Evolutionary conservation across 2,888 invertebrate species (phyloP).

Genomic region (Dolichomitus sp.): DNA sequence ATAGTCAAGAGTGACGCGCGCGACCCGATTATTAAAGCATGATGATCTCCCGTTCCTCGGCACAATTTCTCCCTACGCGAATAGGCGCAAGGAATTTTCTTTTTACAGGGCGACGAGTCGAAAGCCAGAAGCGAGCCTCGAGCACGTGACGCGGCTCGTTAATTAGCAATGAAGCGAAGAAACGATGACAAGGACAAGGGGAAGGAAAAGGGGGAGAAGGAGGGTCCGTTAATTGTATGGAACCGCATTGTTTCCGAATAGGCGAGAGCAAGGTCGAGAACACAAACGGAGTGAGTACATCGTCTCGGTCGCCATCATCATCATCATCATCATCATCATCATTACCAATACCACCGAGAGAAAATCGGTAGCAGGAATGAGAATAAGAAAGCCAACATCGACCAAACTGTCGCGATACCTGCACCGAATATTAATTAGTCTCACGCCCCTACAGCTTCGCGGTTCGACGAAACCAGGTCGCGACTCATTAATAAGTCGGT

Average conservation of each 20-base stretch:
- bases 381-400: slow-evolving; percentile 23
- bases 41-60: slow-evolving; percentile 55
- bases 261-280: slow-evolving; percentile 66
- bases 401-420: slow-evolving; percentile 27
- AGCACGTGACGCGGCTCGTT: slow-evolving; percentile 63
- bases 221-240: slow-evolving; percentile 67
- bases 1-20: slow-evolving; percentile 14
- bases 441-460: slow-evolving; percentile 3
- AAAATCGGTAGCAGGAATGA: slow-evolving; percentile 7
- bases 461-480: slow-evolving; percentile 31
- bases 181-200: slow-evolving; percentile 19
- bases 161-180: slow-evolving; percentile 58
- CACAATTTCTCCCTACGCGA: slow-evolving; percentile 55
- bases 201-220: slow-evolving; percentile 37
- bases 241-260: slow-evolving; percentile 69
- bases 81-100: slow-evolving; percentile 42
- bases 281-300: slow-evolving; percentile 45
- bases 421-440: slow-evolving; percentile 56
- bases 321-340: slow-evolving; percentile 8
- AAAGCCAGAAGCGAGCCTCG: slow-evolving; percentile 34
- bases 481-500: slow-evolving; percentile 40
- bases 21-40: slow-evolving; percentile 62
- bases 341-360: neutral
- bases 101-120: slow-evolving; percentile 35
- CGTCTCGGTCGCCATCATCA: slow-evolving; percentile 4